phyloP scores from a whole-genome alignment of 2,888 invertebrate species.

The Epinotia brunnichana region DNA sequence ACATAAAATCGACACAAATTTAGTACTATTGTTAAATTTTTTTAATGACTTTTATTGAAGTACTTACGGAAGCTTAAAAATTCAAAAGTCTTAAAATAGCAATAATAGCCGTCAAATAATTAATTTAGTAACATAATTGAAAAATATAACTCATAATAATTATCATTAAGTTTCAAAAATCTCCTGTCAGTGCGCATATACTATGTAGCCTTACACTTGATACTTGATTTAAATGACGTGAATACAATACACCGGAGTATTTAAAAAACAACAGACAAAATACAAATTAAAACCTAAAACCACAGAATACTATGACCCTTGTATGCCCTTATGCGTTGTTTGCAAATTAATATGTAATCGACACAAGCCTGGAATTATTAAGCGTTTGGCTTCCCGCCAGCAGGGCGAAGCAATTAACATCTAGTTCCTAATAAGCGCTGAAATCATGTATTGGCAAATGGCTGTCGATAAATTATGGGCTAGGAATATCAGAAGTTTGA shows the following conservation, averaged over 20 bases:
- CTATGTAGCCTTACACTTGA: no score
- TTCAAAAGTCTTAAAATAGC: no score
- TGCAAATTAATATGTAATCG: conserved; percentile 4
- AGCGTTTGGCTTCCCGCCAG: conserved; percentile 24
- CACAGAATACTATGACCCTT: background rate
- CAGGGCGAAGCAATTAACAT: conserved; percentile 14
- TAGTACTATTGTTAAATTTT: no score
- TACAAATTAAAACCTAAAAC: background rate
- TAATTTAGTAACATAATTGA: no score
- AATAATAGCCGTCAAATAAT: no score
- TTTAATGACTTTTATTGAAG: no score
- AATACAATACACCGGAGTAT: background rate
- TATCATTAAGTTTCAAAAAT: no score
- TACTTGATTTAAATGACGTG: no score
- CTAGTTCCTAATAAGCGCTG: conserved; percentile 12
- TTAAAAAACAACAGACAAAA: background rate
- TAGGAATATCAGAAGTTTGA: background rate
- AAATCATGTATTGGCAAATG: conserved; percentile 40
- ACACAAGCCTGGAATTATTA: conserved; percentile 8
- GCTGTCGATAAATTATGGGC: background rate
- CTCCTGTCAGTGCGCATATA: no score
- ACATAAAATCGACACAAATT: no score
- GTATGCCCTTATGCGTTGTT: background rate
- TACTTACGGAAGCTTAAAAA: no score
- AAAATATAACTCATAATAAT: no score